These are phyloP conservation scores for Lumbricus terrestris DNA, from an alignment of 2,888 invertebrate species.

Conservation along the genomic window DNA sequence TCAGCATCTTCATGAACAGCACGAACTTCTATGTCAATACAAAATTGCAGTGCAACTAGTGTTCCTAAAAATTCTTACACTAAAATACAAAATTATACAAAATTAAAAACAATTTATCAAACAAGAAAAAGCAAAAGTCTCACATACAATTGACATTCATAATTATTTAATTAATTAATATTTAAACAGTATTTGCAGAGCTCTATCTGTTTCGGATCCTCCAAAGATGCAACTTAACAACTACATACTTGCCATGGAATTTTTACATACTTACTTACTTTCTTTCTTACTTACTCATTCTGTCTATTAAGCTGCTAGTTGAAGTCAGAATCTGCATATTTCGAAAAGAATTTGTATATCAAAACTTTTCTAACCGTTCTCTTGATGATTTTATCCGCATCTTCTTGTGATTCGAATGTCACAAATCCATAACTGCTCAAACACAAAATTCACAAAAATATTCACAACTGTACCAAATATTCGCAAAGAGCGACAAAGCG, in stretches of 20 bases:
- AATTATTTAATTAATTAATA: too few species aligned
- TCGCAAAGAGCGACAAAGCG: background rate
- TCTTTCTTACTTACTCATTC: background rate
- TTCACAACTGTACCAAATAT: background rate
- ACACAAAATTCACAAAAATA: background rate
- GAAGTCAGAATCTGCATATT: background rate
- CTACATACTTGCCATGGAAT: background rate
- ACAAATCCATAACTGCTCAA: constrained; percentile 71
- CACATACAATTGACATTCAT: background rate
- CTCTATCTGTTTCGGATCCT: background rate
- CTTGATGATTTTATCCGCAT: constrained; percentile 66
- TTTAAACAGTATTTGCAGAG: background rate
- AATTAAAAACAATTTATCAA: background rate
- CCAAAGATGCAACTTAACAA: background rate
- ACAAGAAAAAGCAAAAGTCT: background rate
- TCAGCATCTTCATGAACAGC: background rate
- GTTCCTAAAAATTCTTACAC: background rate
- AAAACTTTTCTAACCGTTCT: constrained; percentile 62
- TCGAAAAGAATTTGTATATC: too few species aligned
- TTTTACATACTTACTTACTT: background rate
- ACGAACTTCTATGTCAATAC: background rate
- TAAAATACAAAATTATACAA: background rate
- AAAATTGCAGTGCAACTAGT: background rate
- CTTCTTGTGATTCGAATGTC: constrained; percentile 83
- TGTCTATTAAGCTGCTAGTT: background rate